Evolutionary conservation across 2,888 invertebrate genomes (phyloP).

Genomic region (Bugula neritina): DNA sequence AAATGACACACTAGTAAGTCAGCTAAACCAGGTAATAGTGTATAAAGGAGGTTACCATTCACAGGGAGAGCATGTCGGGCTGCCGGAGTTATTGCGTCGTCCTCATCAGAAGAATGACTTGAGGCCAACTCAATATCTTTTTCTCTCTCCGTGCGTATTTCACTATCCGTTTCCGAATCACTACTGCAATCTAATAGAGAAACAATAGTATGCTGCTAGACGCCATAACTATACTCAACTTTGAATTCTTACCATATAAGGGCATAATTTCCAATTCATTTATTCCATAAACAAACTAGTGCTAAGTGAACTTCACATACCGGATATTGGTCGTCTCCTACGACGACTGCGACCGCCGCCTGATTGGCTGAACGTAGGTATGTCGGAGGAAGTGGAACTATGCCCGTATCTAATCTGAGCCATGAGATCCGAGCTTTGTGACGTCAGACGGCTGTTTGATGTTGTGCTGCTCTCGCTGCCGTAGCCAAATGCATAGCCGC

Average conservation of each 20-base stretch:
- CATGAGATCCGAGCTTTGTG: not conserved
- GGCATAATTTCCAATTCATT: too few species aligned
- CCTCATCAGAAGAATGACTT: slow-evolving; percentile 89
- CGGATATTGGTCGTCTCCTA: not conserved
- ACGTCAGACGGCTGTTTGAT: slow-evolving; percentile 9
- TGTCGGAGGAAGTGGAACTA: slow-evolving; percentile 20
- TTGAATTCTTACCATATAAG: too few species aligned
- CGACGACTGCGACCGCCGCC: not conserved
- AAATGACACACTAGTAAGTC: too few species aligned
- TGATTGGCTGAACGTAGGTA: slow-evolving; percentile 10
- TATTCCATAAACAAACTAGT: too few species aligned
- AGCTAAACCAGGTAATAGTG: too few species aligned
- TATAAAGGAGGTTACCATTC: not conserved
- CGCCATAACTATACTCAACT: too few species aligned
- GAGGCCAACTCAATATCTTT: slow-evolving; percentile 75
- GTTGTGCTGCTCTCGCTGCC: slow-evolving; percentile 25
- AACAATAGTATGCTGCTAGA: too few species aligned
- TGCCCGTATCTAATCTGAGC: not conserved
- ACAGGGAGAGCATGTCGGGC: not conserved
- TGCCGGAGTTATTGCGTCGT: slow-evolving; percentile 48
- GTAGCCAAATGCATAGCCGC: not conserved
- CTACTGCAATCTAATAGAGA: slow-evolving; percentile 45
- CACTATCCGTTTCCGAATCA: slow-evolving; percentile 72
- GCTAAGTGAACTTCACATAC: too few species aligned
- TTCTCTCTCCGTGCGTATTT: slow-evolving; percentile 53